Evolutionary conservation across 1,140 invertebrate species (phyloP).

Genomic region (Drosophila pseudoananassae): DNA sequence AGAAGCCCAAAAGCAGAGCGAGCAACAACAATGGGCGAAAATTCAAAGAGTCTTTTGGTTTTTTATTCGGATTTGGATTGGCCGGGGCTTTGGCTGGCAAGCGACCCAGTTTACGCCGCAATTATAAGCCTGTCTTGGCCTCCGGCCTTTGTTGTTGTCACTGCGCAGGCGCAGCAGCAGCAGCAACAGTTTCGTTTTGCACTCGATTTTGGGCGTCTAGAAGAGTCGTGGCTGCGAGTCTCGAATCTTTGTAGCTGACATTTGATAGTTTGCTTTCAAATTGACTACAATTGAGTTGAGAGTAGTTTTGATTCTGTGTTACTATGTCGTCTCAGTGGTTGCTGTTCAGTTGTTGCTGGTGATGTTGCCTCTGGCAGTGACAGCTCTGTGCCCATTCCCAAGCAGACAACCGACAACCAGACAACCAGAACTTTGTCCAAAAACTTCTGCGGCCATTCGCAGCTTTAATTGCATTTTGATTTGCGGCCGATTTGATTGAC

Average conservation of each 20-base stretch:
- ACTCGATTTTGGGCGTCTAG: conserved; percentile 63
- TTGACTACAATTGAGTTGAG: conserved; percentile 72
- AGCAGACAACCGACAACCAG: conserved; percentile 30
- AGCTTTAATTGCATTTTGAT: conserved; percentile 74
- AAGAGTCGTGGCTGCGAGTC: conserved; percentile 40
- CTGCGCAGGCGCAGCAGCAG: conserved; percentile 64
- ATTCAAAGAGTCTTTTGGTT: conserved; percentile 29
- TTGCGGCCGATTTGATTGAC: conserved; percentile 55
- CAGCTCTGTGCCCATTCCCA: conserved; percentile 72
- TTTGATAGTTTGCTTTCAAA: conserved; percentile 81
- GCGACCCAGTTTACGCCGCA: conserved; percentile 79
- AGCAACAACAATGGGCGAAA: conserved; percentile 52
- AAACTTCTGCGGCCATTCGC: conserved; percentile 32
- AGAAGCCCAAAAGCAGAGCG: conserved; percentile 46
- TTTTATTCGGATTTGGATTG: conserved; percentile 47
- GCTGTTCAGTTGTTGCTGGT: conserved; percentile 34
- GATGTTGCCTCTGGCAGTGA: conserved; percentile 53
- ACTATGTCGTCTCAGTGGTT: conserved; percentile 64
- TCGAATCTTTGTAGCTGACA: conserved; percentile 62
- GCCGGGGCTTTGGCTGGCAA: conserved; percentile 20
- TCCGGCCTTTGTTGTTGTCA: conserved; percentile 38
- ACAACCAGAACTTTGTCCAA: conserved; percentile 59
- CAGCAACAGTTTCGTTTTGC: conserved; percentile 56
- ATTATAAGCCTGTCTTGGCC: conserved; percentile 68
- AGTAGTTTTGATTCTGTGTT: conserved; percentile 64